Conservation (phyloP, 2,888 invertebrate genomes). For the Seira ritae region DNA sequence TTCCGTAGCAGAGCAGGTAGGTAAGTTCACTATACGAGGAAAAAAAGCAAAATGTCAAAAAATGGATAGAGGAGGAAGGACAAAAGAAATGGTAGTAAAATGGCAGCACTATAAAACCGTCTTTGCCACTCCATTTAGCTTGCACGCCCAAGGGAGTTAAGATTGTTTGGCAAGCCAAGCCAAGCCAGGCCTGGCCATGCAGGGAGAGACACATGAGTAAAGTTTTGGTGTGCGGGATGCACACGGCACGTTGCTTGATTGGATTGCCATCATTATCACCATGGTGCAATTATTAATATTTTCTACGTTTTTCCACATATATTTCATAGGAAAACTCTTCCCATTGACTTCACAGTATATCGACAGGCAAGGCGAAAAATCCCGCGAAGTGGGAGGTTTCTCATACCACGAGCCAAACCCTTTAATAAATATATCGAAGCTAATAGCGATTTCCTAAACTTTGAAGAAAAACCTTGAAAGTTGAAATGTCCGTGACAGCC, state of each 20-base stretch:
- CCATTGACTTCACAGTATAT: too few species aligned
- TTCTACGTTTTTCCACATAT: background rate
- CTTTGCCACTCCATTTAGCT: constrained; percentile 18
- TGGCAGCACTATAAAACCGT: constrained; percentile 12
- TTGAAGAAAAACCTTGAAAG: constrained; percentile 49
- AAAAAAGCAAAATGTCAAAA: constrained; percentile 25
- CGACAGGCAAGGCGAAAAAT: background rate
- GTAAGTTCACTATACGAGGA: background rate
- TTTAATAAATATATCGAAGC: background rate
- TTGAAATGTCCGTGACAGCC: constrained; percentile 45
- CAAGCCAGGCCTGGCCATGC: too few species aligned
- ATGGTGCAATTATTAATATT: constrained; percentile 34
- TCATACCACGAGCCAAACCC: background rate
- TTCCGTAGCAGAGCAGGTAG: too few species aligned
- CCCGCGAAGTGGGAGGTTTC: background rate
- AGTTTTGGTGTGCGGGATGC: background rate
- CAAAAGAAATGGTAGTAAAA: background rate
- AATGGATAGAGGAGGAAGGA: background rate
- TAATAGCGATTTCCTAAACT: constrained; percentile 9
- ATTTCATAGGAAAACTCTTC: background rate
- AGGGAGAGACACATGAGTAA: background rate
- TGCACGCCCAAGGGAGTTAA: constrained; percentile 12
- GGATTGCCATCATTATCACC: constrained; percentile 37
- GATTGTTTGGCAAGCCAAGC: too few species aligned
- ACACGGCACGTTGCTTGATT: background rate